Conservation (phyloP, 2,888 invertebrate genomes). For the Brachylomia viminalis region DNA sequence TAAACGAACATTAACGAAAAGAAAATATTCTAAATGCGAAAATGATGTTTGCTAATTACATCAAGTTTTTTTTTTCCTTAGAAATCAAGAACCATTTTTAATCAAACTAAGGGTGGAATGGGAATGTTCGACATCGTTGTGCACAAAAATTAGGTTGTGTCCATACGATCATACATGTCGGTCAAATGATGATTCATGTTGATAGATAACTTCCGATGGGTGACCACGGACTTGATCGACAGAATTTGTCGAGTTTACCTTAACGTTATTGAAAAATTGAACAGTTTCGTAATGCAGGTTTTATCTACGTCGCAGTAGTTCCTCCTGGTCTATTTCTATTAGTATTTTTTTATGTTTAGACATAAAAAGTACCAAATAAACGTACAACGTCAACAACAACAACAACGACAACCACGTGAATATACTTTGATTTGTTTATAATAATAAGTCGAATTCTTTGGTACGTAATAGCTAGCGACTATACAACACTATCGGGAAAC, state of each 20-base stretch:
- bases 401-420: no score
- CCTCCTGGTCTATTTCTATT: background rate
- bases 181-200: constrained; percentile 43
- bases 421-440: background rate
- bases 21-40: constrained; percentile 58
- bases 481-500: background rate
- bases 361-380: no score
- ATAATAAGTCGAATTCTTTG: background rate
- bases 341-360: no score
- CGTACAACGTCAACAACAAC: no score
- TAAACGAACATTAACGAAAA: constrained; percentile 57
- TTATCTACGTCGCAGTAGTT: background rate
- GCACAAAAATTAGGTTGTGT: constrained; percentile 7
- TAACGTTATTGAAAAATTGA: constrained; percentile 37
- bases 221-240: constrained; percentile 33
- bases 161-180: background rate
- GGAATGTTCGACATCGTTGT: constrained; percentile 21
- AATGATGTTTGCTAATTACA: constrained; percentile 60
- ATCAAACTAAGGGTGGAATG: background rate
- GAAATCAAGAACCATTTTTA: constrained; percentile 21
- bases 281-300: background rate
- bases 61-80: constrained; percentile 26
- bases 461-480: background rate
- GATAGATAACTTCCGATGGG: constrained; percentile 58
- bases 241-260: constrained; percentile 6